Evolutionary conservation across 2,888 invertebrate species (phyloP).

Genomic region (Zygothrica quintamaculata): DNA sequence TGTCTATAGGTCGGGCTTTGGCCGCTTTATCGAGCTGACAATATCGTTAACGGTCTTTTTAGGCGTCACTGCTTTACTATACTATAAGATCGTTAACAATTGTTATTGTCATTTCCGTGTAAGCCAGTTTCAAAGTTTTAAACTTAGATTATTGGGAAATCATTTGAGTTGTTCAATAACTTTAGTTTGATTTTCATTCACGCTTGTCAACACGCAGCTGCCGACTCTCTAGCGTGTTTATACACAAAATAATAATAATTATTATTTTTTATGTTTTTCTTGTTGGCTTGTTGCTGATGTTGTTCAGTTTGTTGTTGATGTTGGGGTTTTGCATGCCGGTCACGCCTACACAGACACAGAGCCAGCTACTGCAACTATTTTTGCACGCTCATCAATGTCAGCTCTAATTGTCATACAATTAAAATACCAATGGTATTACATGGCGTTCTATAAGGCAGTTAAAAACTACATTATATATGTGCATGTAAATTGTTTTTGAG

Average conservation of each 20-base stretch:
- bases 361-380: slow-evolving; percentile 18
- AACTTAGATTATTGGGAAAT: slow-evolving; percentile 41
- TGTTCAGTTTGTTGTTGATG: slow-evolving; percentile 16
- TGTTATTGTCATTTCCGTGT: slow-evolving; percentile 61
- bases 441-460: slow-evolving; percentile 2
- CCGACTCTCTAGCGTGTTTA: slow-evolving; percentile 45
- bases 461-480: no score
- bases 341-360: slow-evolving; percentile 36
- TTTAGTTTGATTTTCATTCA: slow-evolving; percentile 27
- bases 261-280: not conserved
- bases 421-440: slow-evolving; percentile 26
- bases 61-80: slow-evolving; percentile 38
- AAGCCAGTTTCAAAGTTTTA: slow-evolving; percentile 46
- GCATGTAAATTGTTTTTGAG: not conserved
- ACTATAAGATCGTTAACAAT: slow-evolving; percentile 45
- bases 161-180: slow-evolving; percentile 33
- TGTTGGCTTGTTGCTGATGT: slow-evolving; percentile 24
- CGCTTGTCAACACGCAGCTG: slow-evolving; percentile 12
- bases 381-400: slow-evolving; percentile 39
- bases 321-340: slow-evolving; percentile 28
- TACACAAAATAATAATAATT: not conserved
- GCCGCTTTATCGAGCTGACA: slow-evolving; percentile 23
- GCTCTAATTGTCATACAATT: slow-evolving; percentile 51
- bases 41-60: slow-evolving; percentile 35
- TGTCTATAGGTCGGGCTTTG: slow-evolving; percentile 22